These are phyloP conservation scores for Trichonephila inaurata DNA, from an alignment of 1,140 invertebrate species.

Conservation along the genomic window DNA sequence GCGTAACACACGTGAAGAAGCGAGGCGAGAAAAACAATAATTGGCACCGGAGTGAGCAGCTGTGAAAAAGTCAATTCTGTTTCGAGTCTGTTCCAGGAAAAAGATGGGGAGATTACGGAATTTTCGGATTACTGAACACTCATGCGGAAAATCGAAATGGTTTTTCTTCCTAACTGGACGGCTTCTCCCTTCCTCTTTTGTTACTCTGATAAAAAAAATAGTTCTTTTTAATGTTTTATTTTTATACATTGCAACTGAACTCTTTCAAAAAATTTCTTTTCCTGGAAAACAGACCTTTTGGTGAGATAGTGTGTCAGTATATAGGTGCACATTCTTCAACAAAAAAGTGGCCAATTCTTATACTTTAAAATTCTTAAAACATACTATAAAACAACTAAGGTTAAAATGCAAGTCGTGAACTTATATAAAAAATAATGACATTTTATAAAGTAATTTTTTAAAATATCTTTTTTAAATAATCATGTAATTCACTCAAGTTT, in stretches of 20 bases:
- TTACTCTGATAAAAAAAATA: not conserved
- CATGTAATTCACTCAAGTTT: too few species aligned
- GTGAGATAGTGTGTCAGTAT: too few species aligned
- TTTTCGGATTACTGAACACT: not conserved
- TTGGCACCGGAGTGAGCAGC: not conserved
- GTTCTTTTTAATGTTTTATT: not conserved
- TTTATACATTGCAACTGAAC: not conserved
- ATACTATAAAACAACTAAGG: too few species aligned
- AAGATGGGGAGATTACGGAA: not conserved
- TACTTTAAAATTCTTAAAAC: too few species aligned
- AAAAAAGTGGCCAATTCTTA: too few species aligned
- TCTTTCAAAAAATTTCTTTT: not conserved
- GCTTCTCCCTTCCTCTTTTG: not conserved
- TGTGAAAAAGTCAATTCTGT: conserved; percentile 20
- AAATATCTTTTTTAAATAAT: too few species aligned
- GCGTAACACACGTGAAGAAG: not conserved
- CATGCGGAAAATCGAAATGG: conserved; percentile 10
- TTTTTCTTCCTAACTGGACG: not conserved
- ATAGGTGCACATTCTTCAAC: too few species aligned
- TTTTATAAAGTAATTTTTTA: too few species aligned
- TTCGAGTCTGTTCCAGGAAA: not conserved
- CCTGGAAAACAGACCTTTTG: too few species aligned
- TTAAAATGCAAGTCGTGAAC: too few species aligned
- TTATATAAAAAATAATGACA: too few species aligned
- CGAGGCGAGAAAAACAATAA: not conserved